These are phyloP conservation scores for Lynx canadensis DNA, from an alignment of 2,113 vertebrate genomes.

Conservation along the genomic window DNA sequence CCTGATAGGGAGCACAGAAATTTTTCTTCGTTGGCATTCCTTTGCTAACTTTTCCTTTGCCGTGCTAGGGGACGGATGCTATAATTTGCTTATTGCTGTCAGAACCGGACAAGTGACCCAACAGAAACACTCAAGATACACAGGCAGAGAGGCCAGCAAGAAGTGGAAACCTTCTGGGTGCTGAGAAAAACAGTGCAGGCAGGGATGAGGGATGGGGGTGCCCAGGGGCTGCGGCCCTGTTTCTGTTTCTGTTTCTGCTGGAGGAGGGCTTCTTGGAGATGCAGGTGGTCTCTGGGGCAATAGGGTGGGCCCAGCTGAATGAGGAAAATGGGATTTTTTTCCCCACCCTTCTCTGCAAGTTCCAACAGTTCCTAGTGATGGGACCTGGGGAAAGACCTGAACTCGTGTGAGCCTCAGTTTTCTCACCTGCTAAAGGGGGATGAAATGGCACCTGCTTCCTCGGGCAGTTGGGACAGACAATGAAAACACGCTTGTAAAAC, in stretches of 20 bases:
- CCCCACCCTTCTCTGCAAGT: not conserved
- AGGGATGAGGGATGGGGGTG: not conserved
- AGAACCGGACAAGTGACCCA: not conserved
- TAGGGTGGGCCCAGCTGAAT: not conserved
- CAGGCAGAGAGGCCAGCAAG: not conserved
- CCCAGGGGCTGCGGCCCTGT: fast-evolving
- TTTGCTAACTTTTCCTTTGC: not conserved
- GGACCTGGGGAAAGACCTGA: not conserved
- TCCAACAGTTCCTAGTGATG: no score
- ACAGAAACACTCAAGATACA: not conserved
- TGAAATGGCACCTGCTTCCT: not conserved
- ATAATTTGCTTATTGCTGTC: not conserved
- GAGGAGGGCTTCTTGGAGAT: not conserved
- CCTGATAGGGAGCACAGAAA: not conserved
- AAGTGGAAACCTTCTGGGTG: not conserved
- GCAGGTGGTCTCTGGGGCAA: not conserved
- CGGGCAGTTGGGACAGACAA: not conserved
- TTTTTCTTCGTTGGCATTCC: not conserved
- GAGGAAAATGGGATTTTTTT: not conserved
- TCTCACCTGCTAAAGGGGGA: not conserved
- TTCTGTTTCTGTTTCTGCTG: no score
- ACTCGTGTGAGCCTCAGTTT: not conserved
- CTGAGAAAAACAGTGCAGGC: not conserved
- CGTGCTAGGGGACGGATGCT: not conserved
- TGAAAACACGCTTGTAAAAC: not conserved